Conservation (phyloP, 1,140 invertebrate genomes). For the Hormaphis cornu region DNA sequence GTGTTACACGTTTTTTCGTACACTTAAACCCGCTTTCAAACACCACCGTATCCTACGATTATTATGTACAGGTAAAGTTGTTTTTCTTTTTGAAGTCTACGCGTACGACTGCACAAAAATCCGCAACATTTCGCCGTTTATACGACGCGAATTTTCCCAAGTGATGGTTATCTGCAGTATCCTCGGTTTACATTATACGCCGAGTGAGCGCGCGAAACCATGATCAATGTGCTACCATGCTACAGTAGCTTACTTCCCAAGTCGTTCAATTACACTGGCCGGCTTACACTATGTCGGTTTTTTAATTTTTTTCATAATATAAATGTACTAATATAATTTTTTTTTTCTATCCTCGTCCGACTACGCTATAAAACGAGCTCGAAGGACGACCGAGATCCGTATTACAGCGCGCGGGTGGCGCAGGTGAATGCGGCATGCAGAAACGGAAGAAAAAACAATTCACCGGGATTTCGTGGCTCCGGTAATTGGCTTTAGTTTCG, state of each 20-base stretch:
- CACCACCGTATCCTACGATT: too few relatives aligned
- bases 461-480: conserved; percentile 12
- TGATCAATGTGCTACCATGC: too few relatives aligned
- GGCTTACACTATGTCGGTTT: not conserved
- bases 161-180: conserved; percentile 1
- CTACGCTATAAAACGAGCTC: conserved; percentile 20
- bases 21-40: too few relatives aligned
- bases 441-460: conserved; percentile 10
- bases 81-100: too few relatives aligned
- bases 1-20: too few relatives aligned
- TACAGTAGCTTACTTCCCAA: conserved; percentile 20
- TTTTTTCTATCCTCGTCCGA: not conserved
- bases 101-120: too few relatives aligned
- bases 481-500: conserved; percentile 32
- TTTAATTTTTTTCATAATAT: not conserved
- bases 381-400: too few relatives aligned
- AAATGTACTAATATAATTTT: conserved; percentile 3
- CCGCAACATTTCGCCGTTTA: too few relatives aligned
- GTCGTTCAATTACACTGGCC: conserved; percentile 20
- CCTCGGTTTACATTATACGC: not conserved
- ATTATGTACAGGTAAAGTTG: too few relatives aligned
- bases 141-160: conserved; percentile 2
- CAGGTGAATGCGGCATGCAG: not conserved
- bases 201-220: not conserved
- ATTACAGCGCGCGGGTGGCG: too few relatives aligned